Evolutionary conservation across 1,140 invertebrate genomes (phyloP).

Genomic region (Carposina sasakii): DNA sequence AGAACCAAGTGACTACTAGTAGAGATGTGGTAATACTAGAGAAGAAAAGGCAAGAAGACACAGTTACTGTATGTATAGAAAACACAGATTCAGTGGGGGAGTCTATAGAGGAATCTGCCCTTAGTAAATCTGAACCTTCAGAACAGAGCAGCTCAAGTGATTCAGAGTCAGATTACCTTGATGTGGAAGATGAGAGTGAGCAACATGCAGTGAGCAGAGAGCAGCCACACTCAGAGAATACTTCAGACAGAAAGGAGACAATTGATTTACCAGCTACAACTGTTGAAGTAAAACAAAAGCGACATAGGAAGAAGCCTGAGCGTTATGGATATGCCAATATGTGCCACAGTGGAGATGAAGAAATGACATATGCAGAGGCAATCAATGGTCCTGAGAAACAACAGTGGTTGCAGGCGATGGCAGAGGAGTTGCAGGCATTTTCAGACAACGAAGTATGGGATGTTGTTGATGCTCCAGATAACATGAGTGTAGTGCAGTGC

Average conservation of each 20-base stretch:
- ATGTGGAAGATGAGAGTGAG: constrained; percentile 8
- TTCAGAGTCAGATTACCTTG: constrained; percentile 14
- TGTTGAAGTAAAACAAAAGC: background rate
- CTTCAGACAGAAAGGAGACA: no score
- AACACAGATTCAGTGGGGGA: constrained; percentile 23
- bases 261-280: background rate
- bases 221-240: background rate
- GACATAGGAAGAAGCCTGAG: constrained; percentile 3
- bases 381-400: constrained; percentile 15
- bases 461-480: constrained; percentile 17
- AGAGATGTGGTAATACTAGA: constrained; percentile 23
- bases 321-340: constrained; percentile 9
- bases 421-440: constrained; percentile 20
- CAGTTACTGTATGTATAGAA: background rate
- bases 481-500: constrained; percentile 33
- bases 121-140: constrained; percentile 13
- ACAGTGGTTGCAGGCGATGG: constrained; percentile 19
- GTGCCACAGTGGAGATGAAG: constrained; percentile 7
- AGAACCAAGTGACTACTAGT: constrained; percentile 12
- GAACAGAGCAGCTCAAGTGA: constrained; percentile 10
- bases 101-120: constrained; percentile 9
- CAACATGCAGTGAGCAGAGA: constrained; percentile 1
- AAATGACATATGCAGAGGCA: constrained; percentile 9
- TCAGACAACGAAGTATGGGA: constrained; percentile 19
- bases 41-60: constrained; percentile 12